These are phyloP conservation scores for Cyanoramphus novaezelandiae DNA, from an alignment of 2,113 vertebrate species.

Conservation along the genomic window DNA sequence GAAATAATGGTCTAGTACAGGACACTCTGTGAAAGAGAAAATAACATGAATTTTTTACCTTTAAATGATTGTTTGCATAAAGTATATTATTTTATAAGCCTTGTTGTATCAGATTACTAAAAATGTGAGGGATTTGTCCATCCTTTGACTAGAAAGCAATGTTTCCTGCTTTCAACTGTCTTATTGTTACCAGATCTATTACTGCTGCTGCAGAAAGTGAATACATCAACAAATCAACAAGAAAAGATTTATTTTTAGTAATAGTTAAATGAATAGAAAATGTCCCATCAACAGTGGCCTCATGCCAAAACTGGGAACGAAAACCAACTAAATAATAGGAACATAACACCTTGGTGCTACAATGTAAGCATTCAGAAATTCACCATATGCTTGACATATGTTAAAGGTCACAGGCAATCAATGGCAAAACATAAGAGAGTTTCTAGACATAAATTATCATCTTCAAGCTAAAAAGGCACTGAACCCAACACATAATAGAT, in stretches of 20 bases:
- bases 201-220: conserved; percentile 1
- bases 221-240: conserved; percentile 11
- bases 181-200: not conserved
- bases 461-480: not conserved
- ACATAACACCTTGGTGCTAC: not conserved
- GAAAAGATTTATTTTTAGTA: not conserved
- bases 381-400: conserved; percentile 35
- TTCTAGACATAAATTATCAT: not conserved
- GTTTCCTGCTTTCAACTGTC: not conserved
- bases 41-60: not conserved
- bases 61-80: not conserved
- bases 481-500: not conserved
- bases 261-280: conserved; percentile 6
- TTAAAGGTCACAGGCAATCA: conserved; percentile 32
- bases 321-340: not conserved
- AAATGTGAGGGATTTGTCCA: not conserved
- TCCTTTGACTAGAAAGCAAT: not conserved
- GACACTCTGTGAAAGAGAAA: not conserved
- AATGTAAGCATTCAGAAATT: conserved; percentile 41
- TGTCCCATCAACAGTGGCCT: not conserved
- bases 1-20: not conserved
- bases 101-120: not conserved
- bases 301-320: not conserved
- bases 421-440: conserved; percentile 26
- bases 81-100: not conserved